Conservation (phyloP, 2,113 vertebrate genomes). For the Tonatia bakeri region DNA sequence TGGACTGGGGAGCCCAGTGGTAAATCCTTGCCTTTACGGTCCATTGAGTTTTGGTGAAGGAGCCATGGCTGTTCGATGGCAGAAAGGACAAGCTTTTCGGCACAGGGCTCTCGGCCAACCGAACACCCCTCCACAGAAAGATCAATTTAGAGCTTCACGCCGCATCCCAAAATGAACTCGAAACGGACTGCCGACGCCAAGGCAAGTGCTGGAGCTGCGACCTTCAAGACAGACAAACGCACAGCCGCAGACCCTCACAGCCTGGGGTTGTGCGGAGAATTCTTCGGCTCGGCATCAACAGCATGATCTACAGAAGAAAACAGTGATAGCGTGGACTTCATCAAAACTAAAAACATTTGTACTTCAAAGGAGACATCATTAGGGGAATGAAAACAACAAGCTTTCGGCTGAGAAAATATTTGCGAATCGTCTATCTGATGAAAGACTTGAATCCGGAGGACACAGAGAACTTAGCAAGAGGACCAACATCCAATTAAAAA, state of each 20-base stretch:
- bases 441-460: neutral
- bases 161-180: neutral
- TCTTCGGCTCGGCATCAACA: neutral
- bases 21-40: accelerated
- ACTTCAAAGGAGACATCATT: neutral
- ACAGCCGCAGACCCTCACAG: neutral
- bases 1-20: neutral
- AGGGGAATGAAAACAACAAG: neutral
- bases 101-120: neutral
- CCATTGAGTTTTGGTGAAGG: neutral
- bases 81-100: neutral
- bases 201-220: accelerated
- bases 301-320: neutral
- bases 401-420: neutral
- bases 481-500: conserved; percentile 32
- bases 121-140: neutral
- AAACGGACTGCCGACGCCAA: accelerated
- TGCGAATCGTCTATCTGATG: neutral
- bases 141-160: neutral
- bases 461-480: neutral
- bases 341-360: neutral
- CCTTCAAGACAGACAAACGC: accelerated
- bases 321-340: neutral
- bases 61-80: neutral
- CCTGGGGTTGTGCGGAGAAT: neutral